A percentile compares a stretch with the other conserved stretches of the same genome.
Evolutionary conservation across 23 tunicate genomes (phyloP).

Genomic region (Ascidia mentula): DNA sequence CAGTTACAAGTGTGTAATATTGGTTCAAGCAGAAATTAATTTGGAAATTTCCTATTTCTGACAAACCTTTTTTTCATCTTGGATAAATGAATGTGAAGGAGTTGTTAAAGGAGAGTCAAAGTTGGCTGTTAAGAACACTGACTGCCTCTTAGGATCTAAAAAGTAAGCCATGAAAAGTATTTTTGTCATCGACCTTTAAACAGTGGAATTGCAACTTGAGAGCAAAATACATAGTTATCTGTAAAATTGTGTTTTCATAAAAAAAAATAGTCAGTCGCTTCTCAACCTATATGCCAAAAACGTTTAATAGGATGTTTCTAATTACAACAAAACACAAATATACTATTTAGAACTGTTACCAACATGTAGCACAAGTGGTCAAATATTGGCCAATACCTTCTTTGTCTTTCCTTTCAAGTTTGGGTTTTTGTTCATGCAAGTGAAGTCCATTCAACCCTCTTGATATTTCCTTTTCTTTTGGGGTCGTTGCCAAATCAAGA

Average conservation of each 20-base stretch:
- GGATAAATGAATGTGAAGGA: slow-evolving; percentile 52
- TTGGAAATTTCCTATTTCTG: no score
- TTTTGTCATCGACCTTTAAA: neutral
- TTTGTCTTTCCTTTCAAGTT: neutral
- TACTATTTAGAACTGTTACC: no score
- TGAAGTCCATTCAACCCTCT: slow-evolving; percentile 6
- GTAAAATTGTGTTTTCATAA: no score
- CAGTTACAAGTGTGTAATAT: no score
- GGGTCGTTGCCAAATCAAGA: neutral
- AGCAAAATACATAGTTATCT: no score
- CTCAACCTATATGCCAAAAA: no score
- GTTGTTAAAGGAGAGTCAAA: slow-evolving; percentile 54
- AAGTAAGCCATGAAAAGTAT: neutral
- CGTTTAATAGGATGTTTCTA: no score
- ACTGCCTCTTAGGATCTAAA: slow-evolving; percentile 5
- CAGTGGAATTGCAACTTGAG: no score
- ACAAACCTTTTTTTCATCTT: slow-evolving; percentile 32
- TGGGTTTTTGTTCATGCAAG: neutral
- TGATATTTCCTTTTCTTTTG: neutral
- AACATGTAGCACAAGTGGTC: no score
- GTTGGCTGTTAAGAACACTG: slow-evolving; percentile 72
- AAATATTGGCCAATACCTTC: neutral
- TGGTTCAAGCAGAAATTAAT: no score
- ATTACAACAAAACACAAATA: no score
- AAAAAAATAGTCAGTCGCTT: no score